Evolutionary conservation across 2,888 invertebrate species (phyloP).

Genomic region (Podabrus alpinus): DNA sequence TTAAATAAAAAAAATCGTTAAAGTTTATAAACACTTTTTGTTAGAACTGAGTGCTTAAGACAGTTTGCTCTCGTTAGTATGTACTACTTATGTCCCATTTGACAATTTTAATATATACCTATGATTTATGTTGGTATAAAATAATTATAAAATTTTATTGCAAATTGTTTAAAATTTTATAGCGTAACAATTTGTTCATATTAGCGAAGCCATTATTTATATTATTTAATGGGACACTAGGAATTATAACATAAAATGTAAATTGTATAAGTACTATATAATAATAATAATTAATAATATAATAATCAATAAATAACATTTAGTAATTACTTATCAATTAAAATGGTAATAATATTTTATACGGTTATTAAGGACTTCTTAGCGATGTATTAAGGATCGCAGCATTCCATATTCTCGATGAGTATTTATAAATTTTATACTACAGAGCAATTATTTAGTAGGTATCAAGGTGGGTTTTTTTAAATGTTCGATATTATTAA

Average conservation of each 20-base stretch:
- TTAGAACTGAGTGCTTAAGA: neutral
- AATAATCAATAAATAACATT: neutral
- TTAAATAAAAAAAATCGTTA: conserved; percentile 13
- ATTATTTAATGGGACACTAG: neutral
- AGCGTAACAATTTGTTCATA: neutral
- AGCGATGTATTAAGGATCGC: too few relatives aligned
- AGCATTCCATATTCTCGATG: too few relatives aligned
- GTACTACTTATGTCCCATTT: neutral
- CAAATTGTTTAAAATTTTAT: neutral
- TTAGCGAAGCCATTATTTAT: neutral
- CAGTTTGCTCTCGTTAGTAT: neutral
- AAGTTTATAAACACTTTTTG: neutral
- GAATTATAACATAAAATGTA: neutral
- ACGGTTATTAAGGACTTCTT: too few relatives aligned
- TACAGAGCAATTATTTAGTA: too few relatives aligned
- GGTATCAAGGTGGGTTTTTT: too few relatives aligned
- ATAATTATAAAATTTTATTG: neutral
- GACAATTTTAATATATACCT: neutral
- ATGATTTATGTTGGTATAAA: neutral
- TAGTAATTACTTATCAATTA: neutral
- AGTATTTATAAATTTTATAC: too few relatives aligned
- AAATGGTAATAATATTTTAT: neutral
- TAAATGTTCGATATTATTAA: too few relatives aligned
- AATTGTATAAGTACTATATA: neutral
- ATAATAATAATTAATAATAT: neutral